Evolutionary conservation across 1,140 invertebrate species (phyloP), one percentile per base, ranked within the genome.

Genomic region (Thereuonema tuberculata): DNA sequence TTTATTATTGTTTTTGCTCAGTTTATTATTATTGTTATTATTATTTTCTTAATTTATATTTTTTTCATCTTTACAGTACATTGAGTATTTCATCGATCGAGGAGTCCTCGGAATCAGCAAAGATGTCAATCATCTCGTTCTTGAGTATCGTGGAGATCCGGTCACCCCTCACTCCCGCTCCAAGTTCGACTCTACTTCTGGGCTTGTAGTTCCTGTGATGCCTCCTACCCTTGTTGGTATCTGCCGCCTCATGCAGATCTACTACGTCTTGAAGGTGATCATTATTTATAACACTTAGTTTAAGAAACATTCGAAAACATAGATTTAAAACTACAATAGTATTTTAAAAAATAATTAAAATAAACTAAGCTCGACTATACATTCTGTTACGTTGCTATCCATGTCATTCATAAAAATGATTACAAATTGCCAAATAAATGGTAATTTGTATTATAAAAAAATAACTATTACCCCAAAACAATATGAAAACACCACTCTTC

Each of bases 21-120:
- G n/a, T n/a, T n/a, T n/a, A n/a, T n/a, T n/a, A n/a, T n/a, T n/a
- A n/a, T 37, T 37, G 31, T 17, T 9, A 9, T 37, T 37, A 9
- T 17, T 5, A 9, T 37, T 37, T 37, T 37, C 17, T 37, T 37
- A 9, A 17, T 37, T 37, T 25, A 52, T 59, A 57, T 50, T 64
- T 37, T 60, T 56, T 60, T 62, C 55, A 58, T 59, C 61, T 59
- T 68, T 70, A 31, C 71, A 87, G 83, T 82, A 85, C 66, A 83
- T 88, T 20, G 85, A 88, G 71, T 89, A 84, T 68, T 86, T 84
- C 66, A 87, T 89, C 58, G 85, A 89, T 67, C 76, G 84, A 66
- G 85, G 85, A n/a, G 84, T 86, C 1, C 71, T 87, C 26, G 85
- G 84, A 0, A 79, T 87, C 23, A 82, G 77, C 58, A 88, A 87